phyloP scores from a whole-genome alignment of 2,888 invertebrate species.

The Apotomis betuletana region DNA sequence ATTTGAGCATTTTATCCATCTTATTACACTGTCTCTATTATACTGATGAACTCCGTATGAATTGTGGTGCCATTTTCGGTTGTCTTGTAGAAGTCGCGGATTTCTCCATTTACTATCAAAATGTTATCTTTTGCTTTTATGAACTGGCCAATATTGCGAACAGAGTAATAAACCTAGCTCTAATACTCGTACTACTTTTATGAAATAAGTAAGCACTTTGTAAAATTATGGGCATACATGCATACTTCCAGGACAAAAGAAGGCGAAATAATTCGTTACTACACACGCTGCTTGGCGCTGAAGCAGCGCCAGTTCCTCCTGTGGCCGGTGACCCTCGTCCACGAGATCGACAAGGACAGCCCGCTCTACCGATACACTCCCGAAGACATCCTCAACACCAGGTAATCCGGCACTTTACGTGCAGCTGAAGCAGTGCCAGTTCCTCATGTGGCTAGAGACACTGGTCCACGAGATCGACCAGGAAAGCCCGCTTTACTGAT shows the following conservation, averaged over 20 bases:
- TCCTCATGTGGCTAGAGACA: constrained; percentile 93
- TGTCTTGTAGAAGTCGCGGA: no score
- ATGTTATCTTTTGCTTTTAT: no score
- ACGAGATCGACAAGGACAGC: constrained; percentile 89
- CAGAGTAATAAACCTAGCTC: no score
- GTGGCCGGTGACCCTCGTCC: constrained; percentile 94
- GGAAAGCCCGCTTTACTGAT: constrained; percentile 89
- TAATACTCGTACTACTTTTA: no score
- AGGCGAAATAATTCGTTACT: constrained; percentile 73
- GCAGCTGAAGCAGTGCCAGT: constrained; percentile 52
- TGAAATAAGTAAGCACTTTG: no score
- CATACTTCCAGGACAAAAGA: constrained; percentile 65
- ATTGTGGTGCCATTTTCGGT: no score
- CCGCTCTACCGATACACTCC: constrained; percentile 91
- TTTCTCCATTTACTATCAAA: no score
- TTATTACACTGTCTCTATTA: no score
- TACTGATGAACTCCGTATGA: no score
- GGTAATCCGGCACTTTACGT: constrained; percentile 54
- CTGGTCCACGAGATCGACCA: constrained; percentile 92
- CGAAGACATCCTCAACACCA: constrained; percentile 86
- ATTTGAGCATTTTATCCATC: no score
- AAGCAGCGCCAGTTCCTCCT: constrained; percentile 83
- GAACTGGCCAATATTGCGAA: no score
- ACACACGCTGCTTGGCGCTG: constrained; percentile 61
- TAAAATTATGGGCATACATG: no score